Percentiles rank a stretch among this genome's conserved stretches.
Evolutionary conservation across 1,140 invertebrate species (phyloP).

Genomic region (Halictus rubicundus): DNA sequence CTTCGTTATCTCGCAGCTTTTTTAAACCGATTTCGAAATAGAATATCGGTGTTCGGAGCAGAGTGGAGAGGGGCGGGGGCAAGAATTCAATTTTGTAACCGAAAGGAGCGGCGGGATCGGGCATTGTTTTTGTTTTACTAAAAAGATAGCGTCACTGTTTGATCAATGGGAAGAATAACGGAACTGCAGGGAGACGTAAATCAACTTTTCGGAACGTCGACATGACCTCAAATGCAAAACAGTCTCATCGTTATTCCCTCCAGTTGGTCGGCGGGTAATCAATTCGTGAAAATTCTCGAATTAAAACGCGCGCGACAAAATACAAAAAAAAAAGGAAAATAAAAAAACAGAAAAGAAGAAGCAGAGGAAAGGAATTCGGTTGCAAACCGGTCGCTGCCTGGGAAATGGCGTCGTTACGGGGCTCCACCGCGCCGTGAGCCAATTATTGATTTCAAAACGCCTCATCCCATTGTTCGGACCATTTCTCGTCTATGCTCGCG

Average conservation of each 20-base stretch:
- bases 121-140: not conserved
- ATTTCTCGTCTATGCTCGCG: constrained; percentile 20
- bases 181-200: constrained; percentile 13
- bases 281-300: constrained; percentile 22
- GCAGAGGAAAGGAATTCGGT: not conserved
- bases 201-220: constrained; percentile 29
- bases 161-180: not conserved
- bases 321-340: too few relatives aligned
- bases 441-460: constrained; percentile 27
- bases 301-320: not conserved
- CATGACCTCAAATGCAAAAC: constrained; percentile 27
- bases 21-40: not conserved
- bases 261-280: constrained; percentile 1
- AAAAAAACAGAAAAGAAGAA: not conserved
- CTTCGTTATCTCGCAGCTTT: not conserved
- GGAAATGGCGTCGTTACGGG: constrained; percentile 2
- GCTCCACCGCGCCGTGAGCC: not conserved
- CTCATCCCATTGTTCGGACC: constrained; percentile 6
- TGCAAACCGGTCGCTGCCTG: not conserved
- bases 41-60: not conserved
- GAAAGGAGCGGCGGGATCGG: not conserved
- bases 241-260: constrained; percentile 28
- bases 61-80: not conserved
- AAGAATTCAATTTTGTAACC: not conserved
- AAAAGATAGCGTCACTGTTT: not conserved